Evolutionary conservation across 2,113 vertebrate species (phyloP).

Genomic region (Cololabis saira): DNA sequence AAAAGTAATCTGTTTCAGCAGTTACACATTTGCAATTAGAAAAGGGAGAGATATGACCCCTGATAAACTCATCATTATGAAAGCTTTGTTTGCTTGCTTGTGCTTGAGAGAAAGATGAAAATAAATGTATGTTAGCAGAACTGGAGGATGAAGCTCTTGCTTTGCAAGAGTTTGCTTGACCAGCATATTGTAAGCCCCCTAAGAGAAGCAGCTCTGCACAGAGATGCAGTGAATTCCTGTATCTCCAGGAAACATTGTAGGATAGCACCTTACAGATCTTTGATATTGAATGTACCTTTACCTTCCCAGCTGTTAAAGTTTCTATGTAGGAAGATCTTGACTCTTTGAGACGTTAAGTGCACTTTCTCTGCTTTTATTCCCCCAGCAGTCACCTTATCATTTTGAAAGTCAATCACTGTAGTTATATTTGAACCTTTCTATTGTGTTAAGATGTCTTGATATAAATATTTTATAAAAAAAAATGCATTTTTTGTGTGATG

Average conservation of each 20-base stretch:
- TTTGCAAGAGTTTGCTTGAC: slow-evolving; percentile 28
- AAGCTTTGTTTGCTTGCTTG: slow-evolving; percentile 33
- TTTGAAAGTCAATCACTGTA: slow-evolving; percentile 59
- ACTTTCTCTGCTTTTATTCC: slow-evolving; percentile 78
- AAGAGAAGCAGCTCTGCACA: slow-evolving; percentile 74
- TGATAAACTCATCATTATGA: slow-evolving; percentile 12
- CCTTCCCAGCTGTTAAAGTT: slow-evolving; percentile 77
- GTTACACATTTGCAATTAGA: slow-evolving; percentile 2
- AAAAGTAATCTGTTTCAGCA: neutral
- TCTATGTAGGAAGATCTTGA: slow-evolving; percentile 76
- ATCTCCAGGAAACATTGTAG: slow-evolving; percentile 71
- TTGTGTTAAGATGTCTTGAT: slow-evolving; percentile 47
- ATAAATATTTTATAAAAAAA: slow-evolving; percentile 2
- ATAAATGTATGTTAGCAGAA: slow-evolving; percentile 5
- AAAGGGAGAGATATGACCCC: neutral
- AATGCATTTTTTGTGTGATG: slow-evolving; percentile 21
- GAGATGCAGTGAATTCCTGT: slow-evolving; percentile 58
- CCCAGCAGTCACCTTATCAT: slow-evolving; percentile 42
- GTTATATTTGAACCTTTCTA: slow-evolving; percentile 50
- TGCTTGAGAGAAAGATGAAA: slow-evolving; percentile 25
- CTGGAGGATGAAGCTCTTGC: neutral
- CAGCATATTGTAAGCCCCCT: slow-evolving; percentile 58
- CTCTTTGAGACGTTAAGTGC: slow-evolving; percentile 82
- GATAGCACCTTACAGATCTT: slow-evolving; percentile 89
- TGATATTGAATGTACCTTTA: slow-evolving; percentile 82